Evolutionary conservation across 1,140 invertebrate species (phyloP), one percentile per base, ranked within the genome.

Genomic region (Eufriesea mexicana): DNA sequence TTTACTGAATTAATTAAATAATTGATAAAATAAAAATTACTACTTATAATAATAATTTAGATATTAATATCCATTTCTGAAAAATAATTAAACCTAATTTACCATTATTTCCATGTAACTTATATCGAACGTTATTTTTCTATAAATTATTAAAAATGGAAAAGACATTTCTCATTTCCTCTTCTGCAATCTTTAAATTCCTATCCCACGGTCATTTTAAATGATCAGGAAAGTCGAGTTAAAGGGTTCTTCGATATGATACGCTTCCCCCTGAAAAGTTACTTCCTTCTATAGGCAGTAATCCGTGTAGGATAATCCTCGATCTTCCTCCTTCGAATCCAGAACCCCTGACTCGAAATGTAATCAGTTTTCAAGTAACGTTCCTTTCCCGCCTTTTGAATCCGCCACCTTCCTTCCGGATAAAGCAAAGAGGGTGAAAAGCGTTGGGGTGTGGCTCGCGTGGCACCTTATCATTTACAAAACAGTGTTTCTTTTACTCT

Each of bases 351-450:
- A 20, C 42, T n/a, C 59, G 74, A 74, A 66, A 86, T 49, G 59
- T 83, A 77, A 83, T 86, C 80, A 74, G 80, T 83, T 78, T 67
- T 57, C n/a, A 49, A 49, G 71, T 64, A 83, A 84, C 80, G 72
- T 86, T 62, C 61, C 67, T 77, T 86, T 82, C 45, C 28, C 45
- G 57, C 57, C 59, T 72, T 64, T 71, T 23, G 59, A 86, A 75
- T 16, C 18, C 18, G 12, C 45, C 49, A 23, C 47, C 61, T 57
- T 42, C n/a, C 47, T 0, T 16, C 10, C 28, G 70, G 71, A 87
- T 79, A 83, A 76, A 54, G 20, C 45, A 20, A 47, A 25, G 71
- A 81, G 67, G 74, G 55, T 57, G 47, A 70, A 84, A 71, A 54
- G 57, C 51, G 59, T 70, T 28, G 61, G 73, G 42, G n/a, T 54